A percentile compares a stretch with the other conserved stretches of the same genome.
These are phyloP conservation scores for Ochotona curzoniae DNA, from an alignment of 2,113 vertebrate genomes.

Conservation along the genomic window DNA sequence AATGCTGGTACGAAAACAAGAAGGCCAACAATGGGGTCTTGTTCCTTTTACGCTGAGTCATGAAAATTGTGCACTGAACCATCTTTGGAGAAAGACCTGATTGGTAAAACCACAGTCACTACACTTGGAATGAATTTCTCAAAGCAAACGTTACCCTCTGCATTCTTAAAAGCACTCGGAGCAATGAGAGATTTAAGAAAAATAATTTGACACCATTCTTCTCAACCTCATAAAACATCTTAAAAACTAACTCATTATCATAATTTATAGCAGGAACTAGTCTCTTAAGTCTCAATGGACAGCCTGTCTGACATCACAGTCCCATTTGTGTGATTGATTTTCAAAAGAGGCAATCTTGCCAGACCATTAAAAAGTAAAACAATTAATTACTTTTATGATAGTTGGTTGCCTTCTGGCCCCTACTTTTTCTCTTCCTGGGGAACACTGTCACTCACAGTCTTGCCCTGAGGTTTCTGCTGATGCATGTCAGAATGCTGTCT, in stretches of 20 bases:
- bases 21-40: slow-evolving; percentile 77
- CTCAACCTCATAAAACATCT: slow-evolving; percentile 72
- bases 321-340: slow-evolving; percentile 75
- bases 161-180: slow-evolving; percentile 72
- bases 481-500: slow-evolving; percentile 20
- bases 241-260: slow-evolving; percentile 72
- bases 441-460: slow-evolving; percentile 54
- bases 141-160: slow-evolving; percentile 70
- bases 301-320: slow-evolving; percentile 72
- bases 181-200: slow-evolving; percentile 62
- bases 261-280: slow-evolving; percentile 73
- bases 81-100: slow-evolving; percentile 76
- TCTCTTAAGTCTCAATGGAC: slow-evolving; percentile 70
- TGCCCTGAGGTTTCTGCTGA: slow-evolving; percentile 46
- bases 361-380: slow-evolving; percentile 69
- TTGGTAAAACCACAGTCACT: slow-evolving; percentile 71
- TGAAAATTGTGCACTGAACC: slow-evolving; percentile 72
- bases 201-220: slow-evolving; percentile 67
- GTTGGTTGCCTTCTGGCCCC: slow-evolving; percentile 64
- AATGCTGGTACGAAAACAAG: slow-evolving; percentile 76
- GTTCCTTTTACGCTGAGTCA: slow-evolving; percentile 82
- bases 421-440: slow-evolving; percentile 44
- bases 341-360: slow-evolving; percentile 60
- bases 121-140: slow-evolving; percentile 69
- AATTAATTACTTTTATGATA: slow-evolving; percentile 74